These are phyloP conservation scores for Oligia fasciuncula DNA, from an alignment of 2,888 invertebrate genomes.

Conservation along the genomic window DNA sequence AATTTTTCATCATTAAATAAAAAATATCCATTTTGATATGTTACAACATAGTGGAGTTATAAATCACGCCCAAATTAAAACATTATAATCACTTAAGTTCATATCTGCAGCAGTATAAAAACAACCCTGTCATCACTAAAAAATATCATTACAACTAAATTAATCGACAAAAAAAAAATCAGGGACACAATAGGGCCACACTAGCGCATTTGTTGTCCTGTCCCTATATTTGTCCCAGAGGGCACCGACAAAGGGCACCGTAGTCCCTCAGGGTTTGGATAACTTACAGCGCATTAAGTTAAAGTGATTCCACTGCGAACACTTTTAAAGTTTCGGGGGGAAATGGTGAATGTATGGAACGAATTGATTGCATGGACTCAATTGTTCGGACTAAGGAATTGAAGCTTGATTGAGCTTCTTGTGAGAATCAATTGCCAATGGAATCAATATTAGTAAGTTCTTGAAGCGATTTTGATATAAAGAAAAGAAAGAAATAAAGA, in stretches of 20 bases:
- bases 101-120: not conserved
- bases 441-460: not conserved
- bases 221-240: constrained; percentile 72
- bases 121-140: constrained; percentile 21
- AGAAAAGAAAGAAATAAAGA: too few relatives aligned
- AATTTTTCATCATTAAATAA: not conserved
- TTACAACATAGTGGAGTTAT: too few relatives aligned
- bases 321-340: constrained; percentile 80
- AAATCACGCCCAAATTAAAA: constrained; percentile 24
- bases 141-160: constrained; percentile 58
- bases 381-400: constrained; percentile 24
- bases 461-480: not conserved
- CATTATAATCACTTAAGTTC: not conserved
- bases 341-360: constrained; percentile 40
- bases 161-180: constrained; percentile 65
- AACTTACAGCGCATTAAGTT: constrained; percentile 87
- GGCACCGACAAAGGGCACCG: constrained; percentile 79
- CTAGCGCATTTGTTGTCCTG: constrained; percentile 76
- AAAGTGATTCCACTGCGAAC: constrained; percentile 84
- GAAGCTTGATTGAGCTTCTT: constrained; percentile 22
- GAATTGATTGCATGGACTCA: constrained; percentile 39
- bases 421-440: not conserved
- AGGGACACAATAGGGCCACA: constrained; percentile 65
- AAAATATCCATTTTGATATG: not conserved
- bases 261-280: constrained; percentile 75